phyloP scores from a whole-genome alignment of 2,888 invertebrate species.

The Spialia ferax region DNA sequence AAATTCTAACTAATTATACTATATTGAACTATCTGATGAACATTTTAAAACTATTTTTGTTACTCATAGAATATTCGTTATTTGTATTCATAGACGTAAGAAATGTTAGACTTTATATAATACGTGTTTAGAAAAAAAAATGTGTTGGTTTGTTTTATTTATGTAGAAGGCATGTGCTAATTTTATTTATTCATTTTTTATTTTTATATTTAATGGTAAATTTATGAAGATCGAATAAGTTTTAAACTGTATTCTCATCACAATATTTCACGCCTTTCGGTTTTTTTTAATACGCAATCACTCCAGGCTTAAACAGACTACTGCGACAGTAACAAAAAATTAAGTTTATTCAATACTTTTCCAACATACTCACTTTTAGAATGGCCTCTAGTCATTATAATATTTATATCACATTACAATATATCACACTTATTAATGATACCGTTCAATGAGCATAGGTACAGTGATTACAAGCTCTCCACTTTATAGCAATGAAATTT shows the following conservation, averaged over 20 bases:
- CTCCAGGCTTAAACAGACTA: too few relatives aligned
- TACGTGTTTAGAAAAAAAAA: constrained; percentile 29
- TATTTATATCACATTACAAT: not conserved
- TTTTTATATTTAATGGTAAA: constrained; percentile 18
- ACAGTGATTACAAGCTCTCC: too few relatives aligned
- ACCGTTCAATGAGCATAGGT: not conserved
- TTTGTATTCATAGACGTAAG: constrained; percentile 33
- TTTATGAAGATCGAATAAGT: not conserved
- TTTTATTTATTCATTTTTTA: constrained; percentile 16
- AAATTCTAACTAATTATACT: constrained; percentile 30
- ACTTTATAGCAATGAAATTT: not conserved
- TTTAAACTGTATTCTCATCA: not conserved
- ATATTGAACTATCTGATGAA: constrained; percentile 12
- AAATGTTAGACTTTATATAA: constrained; percentile 33
- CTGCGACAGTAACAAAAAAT: too few relatives aligned
- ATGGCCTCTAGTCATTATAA: constrained; percentile 4
- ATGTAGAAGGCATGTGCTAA: constrained; percentile 20
- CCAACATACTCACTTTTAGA: not conserved
- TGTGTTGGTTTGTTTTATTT: constrained; percentile 28
- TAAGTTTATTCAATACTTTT: not conserved
- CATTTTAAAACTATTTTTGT: constrained; percentile 33
- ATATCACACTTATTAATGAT: not conserved
- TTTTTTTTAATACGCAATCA: not conserved
- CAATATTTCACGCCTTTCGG: not conserved
- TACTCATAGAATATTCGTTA: constrained; percentile 34